Base-by-base conservation (phyloP, 2,888 invertebrate species). In the Ctenicera cuprea region DNA sequence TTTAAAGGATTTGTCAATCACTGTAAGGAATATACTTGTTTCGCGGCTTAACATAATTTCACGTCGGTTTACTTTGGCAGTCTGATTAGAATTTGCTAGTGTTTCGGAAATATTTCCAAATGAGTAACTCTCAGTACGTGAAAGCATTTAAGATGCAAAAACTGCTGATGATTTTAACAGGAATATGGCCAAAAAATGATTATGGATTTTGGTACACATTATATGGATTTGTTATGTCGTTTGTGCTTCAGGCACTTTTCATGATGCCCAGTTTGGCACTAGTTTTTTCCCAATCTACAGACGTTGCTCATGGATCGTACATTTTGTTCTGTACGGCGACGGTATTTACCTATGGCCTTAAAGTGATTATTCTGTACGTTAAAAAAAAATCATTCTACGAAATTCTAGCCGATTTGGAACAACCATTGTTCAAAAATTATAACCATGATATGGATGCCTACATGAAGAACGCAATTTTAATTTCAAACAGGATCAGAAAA, bases 121-220 rank as follows among this genome's bases (percentile, higher is more conserved):
- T 33, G 33, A 9, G 5, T 43, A 43, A 43, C 1, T 16, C 4
- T 14, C 16, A 14, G 1, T 50, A 50, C 12, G 0, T 26, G 12
- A 11, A 12, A 26, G 50, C 50, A 12, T 50, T 50, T n/a, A 9
- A 50, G 0, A 5, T 50, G 9, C 50, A 50, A 12, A 50, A 12
- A 50, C 0, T 20, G 4, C 12, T 50, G n/a, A 22, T 50, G 26
- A 50, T 12, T 11, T 22, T 22, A 11, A 43, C 45, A 3, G 62
- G 62, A 2, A 1, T 43, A 30, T 62, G 62, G 62, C 62, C 62
- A n/a, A 62, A 26, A 30, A 41, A 62, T 3, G 12, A 26, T 5
- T 5, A 20, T 50, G 12, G 22, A 7, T 7, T 45, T 0, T 41
- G 22, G 43, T 62, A 62, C 11, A 62, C 0, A 9, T 12, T 7